These are phyloP conservation scores for Haliclona indistincta DNA, from an alignment of 37 sponge, comb jelly and placozoan species.

Conservation along the genomic window DNA sequence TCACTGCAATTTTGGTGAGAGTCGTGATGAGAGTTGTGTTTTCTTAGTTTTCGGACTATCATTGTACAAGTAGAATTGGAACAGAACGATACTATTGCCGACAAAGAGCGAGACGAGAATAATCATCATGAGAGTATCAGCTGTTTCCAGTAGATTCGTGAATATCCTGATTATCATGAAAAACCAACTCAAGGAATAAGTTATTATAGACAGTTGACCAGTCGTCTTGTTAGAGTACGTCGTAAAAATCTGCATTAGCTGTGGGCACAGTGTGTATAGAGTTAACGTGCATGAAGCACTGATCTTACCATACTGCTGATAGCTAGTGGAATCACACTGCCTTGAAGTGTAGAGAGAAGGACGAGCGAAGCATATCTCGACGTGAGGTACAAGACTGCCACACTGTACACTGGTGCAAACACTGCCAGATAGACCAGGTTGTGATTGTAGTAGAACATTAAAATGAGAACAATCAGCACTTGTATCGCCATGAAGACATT, in stretches of 20 bases:
- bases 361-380: constrained; percentile 61
- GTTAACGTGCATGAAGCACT: too few relatives aligned
- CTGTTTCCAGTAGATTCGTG: constrained; percentile 91
- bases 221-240: constrained; percentile 80
- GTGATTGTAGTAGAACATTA: constrained; percentile 76
- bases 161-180: constrained; percentile 85
- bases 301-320: constrained; percentile 78
- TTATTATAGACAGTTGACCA: constrained; percentile 95
- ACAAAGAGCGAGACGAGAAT: constrained; percentile 37
- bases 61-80: constrained; percentile 87
- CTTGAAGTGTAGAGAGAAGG: constrained; percentile 52
- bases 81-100: constrained; percentile 76
- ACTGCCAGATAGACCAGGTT: constrained; percentile 19
- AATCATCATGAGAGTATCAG: constrained; percentile 77
- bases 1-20: too few relatives aligned
- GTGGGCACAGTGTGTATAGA: too few relatives aligned
- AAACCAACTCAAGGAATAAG: constrained; percentile 66
- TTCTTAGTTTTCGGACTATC: constrained; percentile 27
- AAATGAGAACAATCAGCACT: constrained; percentile 60
- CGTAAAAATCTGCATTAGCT: constrained; percentile 76
- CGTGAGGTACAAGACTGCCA: constrained; percentile 38
- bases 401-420: constrained; percentile 21
- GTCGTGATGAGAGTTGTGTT: too few relatives aligned
- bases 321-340: constrained; percentile 58
- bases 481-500: constrained; percentile 87